phyloP scores from a whole-genome alignment of 2,888 invertebrate species.

The Drosophila buzzatii region DNA sequence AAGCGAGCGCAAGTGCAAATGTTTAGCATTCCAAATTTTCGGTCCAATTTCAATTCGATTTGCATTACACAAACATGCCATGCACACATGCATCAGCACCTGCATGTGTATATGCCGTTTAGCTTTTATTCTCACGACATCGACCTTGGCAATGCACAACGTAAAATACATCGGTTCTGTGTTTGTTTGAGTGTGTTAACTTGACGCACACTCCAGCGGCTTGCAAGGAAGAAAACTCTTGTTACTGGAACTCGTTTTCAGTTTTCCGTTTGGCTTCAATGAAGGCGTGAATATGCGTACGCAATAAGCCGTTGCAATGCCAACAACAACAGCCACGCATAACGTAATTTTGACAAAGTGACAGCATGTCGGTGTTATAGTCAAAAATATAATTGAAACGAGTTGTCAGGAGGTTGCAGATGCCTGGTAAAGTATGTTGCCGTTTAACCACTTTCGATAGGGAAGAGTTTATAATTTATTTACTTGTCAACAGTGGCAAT shows the following conservation, averaged over 20 bases:
- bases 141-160: slow-evolving; percentile 73
- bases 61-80: slow-evolving; percentile 56
- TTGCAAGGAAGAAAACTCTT: slow-evolving; percentile 71
- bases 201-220: slow-evolving; percentile 43
- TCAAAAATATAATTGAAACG: slow-evolving; percentile 39
- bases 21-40: slow-evolving; percentile 66
- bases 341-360: slow-evolving; percentile 56
- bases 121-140: slow-evolving; percentile 58
- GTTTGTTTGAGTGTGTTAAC: slow-evolving; percentile 23
- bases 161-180: slow-evolving; percentile 23
- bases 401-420: slow-evolving; percentile 25
- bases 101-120: slow-evolving; percentile 25
- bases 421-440: slow-evolving; percentile 23
- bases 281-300: slow-evolving; percentile 74
- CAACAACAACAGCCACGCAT: slow-evolving; percentile 16
- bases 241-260: slow-evolving; percentile 63
- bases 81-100: slow-evolving; percentile 8
- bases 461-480: slow-evolving; percentile 53
- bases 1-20: slow-evolving; percentile 52
- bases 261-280: slow-evolving; percentile 49
- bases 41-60: slow-evolving; percentile 60
- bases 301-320: slow-evolving; percentile 38
- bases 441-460: slow-evolving; percentile 54
- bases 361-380: slow-evolving; percentile 25
- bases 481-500: slow-evolving; percentile 37